Evolutionary conservation across 1,140 invertebrate genomes (phyloP), one percentile per base, ranked within the genome.

Genomic region (Halictus rubicundus): DNA sequence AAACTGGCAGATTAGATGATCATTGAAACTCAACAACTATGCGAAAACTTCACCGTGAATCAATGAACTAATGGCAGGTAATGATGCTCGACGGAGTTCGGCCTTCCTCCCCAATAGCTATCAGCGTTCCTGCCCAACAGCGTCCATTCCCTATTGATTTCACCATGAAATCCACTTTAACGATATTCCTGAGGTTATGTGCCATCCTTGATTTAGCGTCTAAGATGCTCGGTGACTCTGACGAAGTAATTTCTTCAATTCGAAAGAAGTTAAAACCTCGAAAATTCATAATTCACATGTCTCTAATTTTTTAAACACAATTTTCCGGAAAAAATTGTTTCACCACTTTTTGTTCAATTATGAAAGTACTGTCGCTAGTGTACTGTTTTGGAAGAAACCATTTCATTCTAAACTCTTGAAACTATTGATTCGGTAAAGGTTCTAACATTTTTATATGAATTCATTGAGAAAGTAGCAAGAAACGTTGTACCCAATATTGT

Each of bases 101-200:
- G 64, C 70, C 76, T 77, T 82, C 66, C 77, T 60, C 73, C 68
- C 77, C 49, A 39, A 54, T 57, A 79, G 70, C 77, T 59, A 82
- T 74, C 70, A 66, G 49, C 64, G 42, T 68, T 66, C 61, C 39
- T 71, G 59, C 54, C 25, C 14, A 57, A 57, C 64, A 52, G 12
- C 49, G 77, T 80, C 81, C 81, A 80, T 80, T 72, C 65, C 78
- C 49, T 61, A 61, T 82, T 77, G 77, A 73, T 76, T 76, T 80
- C 77, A 80, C 81, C 64, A 72, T 82, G 81, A 82, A 82, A 82
- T 82, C 81, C 81, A 82, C 70, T 82, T 82, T 82, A 69, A 82
- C 70, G 77, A 65, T 70, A 82, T 80, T 80, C 77, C 77, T 49
- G 70, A 59, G 72, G 77, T 77, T 69, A 68, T 74, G 81, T 82